Conservation (phyloP, 1,140 invertebrate genomes). For the Drosophila quadrilineata region DNA sequence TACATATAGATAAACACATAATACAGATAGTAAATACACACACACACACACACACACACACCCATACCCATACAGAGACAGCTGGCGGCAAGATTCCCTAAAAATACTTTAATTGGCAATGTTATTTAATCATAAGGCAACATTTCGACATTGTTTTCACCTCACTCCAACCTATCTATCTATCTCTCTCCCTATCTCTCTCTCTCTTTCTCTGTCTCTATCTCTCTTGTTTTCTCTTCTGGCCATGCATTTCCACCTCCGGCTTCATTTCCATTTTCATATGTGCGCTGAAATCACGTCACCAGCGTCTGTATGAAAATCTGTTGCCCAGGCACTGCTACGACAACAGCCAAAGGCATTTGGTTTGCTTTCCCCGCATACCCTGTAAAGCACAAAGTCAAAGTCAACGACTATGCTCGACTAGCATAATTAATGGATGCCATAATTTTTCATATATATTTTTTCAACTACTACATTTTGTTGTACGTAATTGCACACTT, state of each 20-base stretch:
- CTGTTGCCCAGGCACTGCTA: constrained; percentile 4
- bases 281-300: constrained; percentile 17
- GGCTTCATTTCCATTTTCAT: neutral
- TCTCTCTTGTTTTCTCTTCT: neutral
- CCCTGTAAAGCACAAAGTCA: neutral
- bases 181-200: neutral
- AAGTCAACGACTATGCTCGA: neutral
- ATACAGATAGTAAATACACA: neutral
- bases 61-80: neutral
- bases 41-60: constrained; percentile 9
- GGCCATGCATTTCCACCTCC: neutral
- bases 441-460: too few species aligned
- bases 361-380: neutral
- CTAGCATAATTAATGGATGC: neutral
- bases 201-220: neutral
- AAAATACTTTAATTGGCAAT: constrained; percentile 30
- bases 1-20: neutral
- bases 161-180: neutral
- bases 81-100: neutral
- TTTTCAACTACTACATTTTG: too few species aligned
- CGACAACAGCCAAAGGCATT: constrained; percentile 17
- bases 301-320: constrained; percentile 9
- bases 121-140: constrained; percentile 25
- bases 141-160: constrained; percentile 1
- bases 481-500: too few species aligned